These are phyloP conservation scores for Agapostemon virescens DNA, from an alignment of 2,888 invertebrate genomes.

Conservation along the genomic window DNA sequence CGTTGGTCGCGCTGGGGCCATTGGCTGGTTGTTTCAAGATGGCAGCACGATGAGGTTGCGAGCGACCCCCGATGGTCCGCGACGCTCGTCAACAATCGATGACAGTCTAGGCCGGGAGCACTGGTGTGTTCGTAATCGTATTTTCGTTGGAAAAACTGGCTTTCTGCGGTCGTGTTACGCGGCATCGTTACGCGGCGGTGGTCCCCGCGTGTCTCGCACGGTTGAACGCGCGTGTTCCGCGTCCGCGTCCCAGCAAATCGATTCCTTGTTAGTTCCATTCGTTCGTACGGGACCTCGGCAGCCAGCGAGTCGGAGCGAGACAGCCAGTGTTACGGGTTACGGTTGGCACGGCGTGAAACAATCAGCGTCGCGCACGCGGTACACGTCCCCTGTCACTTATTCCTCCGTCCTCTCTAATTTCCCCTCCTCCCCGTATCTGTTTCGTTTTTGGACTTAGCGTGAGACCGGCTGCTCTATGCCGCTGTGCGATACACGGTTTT, in stretches of 20 bases:
- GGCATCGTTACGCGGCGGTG: conserved; percentile 1
- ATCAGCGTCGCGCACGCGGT: conserved; percentile 56
- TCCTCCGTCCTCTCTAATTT: background rate
- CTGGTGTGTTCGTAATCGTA: conserved; percentile 51
- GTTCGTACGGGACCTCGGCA: conserved; percentile 27
- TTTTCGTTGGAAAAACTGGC: conserved; percentile 46
- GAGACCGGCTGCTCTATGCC: conserved; percentile 50
- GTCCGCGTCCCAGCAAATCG: conserved; percentile 31
- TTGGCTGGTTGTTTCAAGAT: conserved; percentile 22
- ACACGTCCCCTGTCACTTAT: conserved; percentile 44
- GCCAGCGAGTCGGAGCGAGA: conserved; percentile 36
- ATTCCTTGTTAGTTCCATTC: conserved; percentile 33
- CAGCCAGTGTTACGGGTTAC: conserved; percentile 24
- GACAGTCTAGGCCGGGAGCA: conserved; percentile 64
- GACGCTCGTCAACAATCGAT: conserved; percentile 68
- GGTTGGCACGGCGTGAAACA: conserved; percentile 30
- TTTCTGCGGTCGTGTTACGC: conserved; percentile 3
- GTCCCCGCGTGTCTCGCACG: background rate
- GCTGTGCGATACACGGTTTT: conserved; percentile 11
- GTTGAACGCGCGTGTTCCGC: conserved; percentile 17
- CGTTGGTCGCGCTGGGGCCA: background rate
- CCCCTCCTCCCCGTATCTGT: background rate
- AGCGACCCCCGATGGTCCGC: conserved; percentile 25
- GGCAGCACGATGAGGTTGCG: conserved; percentile 23
- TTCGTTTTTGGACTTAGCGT: background rate